Conservation (phyloP, 2,797 vertebrate genomes). For the Pampus argenteus region DNA sequence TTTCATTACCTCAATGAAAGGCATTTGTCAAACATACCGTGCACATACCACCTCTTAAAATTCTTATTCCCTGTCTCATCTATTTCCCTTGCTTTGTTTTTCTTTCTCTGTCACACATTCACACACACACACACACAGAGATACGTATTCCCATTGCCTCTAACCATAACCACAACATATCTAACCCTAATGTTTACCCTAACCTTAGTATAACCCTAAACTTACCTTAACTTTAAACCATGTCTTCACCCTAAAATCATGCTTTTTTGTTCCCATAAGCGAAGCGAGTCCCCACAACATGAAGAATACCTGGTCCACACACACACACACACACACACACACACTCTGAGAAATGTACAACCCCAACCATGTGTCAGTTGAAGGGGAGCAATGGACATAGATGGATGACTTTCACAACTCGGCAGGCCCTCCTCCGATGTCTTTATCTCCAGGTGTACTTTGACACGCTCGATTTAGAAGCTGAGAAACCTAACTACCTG, state of each 20-base stretch:
- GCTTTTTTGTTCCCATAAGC: too few relatives aligned
- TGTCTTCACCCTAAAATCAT: too few relatives aligned
- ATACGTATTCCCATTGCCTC: too few relatives aligned
- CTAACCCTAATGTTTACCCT: too few relatives aligned
- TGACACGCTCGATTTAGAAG: slow-evolving; percentile 73
- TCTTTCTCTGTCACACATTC: neutral
- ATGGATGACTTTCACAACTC: slow-evolving; percentile 75
- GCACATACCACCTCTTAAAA: slow-evolving; percentile 1
- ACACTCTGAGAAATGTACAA: slow-evolving; percentile 12
- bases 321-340: slow-evolving; percentile 4
- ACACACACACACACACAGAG: too few relatives aligned
- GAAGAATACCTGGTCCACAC: too few relatives aligned
- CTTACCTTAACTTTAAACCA: too few relatives aligned
- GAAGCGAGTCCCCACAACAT: too few relatives aligned
- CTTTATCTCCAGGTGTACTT: slow-evolving; percentile 71
- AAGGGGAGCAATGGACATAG: slow-evolving; percentile 42
- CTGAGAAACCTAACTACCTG: slow-evolving; percentile 57
- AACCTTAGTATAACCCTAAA: too few relatives aligned
- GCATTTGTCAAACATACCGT: slow-evolving; percentile 12
- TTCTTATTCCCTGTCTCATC: neutral
- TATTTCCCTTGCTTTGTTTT: neutral
- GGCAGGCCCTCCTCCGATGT: slow-evolving; percentile 52
- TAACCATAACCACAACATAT: too few relatives aligned
- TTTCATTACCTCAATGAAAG: slow-evolving; percentile 17
- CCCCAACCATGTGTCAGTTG: slow-evolving; percentile 25